These are phyloP conservation scores for Stenichneumon culpator DNA, from an alignment of 2,888 invertebrate genomes.

Conservation along the genomic window DNA sequence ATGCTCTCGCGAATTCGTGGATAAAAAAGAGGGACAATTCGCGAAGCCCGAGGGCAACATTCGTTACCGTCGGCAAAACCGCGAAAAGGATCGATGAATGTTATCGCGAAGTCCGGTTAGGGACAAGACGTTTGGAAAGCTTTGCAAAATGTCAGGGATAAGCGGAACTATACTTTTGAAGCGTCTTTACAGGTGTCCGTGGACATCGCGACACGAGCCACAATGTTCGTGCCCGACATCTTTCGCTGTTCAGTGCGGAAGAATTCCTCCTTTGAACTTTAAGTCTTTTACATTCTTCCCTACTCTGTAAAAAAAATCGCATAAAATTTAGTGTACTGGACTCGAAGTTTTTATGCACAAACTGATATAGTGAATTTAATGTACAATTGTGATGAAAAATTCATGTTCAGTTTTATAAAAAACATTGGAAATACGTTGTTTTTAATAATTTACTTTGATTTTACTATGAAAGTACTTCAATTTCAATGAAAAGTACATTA, in stretches of 20 bases:
- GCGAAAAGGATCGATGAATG: conserved; percentile 14
- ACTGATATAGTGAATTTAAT: too few species aligned
- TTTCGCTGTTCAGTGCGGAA: not conserved
- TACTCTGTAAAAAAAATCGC: too few species aligned
- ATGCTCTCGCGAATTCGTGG: not conserved
- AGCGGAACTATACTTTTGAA: not conserved
- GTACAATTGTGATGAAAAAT: too few species aligned
- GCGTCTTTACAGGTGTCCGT: not conserved
- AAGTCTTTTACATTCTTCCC: too few species aligned
- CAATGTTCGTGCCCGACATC: not conserved
- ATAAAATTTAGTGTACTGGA: too few species aligned
- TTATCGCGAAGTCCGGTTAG: conserved; percentile 1
- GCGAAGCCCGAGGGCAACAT: conserved; percentile 12
- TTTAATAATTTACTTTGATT: too few species aligned
- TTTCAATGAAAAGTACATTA: too few species aligned
- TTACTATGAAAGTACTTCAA: too few species aligned
- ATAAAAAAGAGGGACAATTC: conserved; percentile 4
- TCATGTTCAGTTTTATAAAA: too few species aligned
- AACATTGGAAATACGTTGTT: too few species aligned
- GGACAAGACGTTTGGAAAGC: not conserved
- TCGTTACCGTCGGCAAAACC: conserved; percentile 11
- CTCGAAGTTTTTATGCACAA: too few species aligned
- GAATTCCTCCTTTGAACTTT: too few species aligned
- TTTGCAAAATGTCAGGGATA: not conserved
- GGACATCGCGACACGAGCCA: not conserved